Conservation (phyloP, 2,888 invertebrate genomes). For the Gastrophysa polygoni region DNA sequence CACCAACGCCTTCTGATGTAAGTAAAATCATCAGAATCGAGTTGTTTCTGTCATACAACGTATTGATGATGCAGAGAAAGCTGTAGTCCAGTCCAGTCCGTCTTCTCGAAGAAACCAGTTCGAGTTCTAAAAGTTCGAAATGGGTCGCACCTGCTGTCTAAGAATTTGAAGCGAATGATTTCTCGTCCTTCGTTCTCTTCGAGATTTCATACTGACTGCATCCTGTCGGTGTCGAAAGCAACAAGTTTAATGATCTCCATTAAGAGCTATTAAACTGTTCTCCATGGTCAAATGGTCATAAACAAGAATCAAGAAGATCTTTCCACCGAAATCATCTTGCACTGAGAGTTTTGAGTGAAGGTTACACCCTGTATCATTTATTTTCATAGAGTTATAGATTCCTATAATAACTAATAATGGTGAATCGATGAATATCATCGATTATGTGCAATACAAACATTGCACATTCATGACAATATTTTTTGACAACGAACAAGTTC, state of each 20-base stretch:
- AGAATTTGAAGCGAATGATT: conserved; percentile 40
- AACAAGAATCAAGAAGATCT: too few relatives aligned
- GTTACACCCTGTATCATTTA: too few relatives aligned
- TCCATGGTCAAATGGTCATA: background rate
- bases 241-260: conserved; percentile 4
- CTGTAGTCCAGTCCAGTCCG: conserved; percentile 9
- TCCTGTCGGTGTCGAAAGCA: conserved; percentile 22
- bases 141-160: conserved; percentile 50
- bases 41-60: background rate
- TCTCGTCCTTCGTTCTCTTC: conserved; percentile 25
- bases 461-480: too few relatives aligned
- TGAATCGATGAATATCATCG: too few relatives aligned
- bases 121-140: conserved; percentile 38
- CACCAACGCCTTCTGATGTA: too few relatives aligned
- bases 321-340: too few relatives aligned
- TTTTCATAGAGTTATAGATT: too few relatives aligned
- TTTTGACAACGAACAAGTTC: too few relatives aligned
- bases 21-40: too few relatives aligned
- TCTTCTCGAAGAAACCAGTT: conserved; percentile 36
- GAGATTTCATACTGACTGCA: conserved; percentile 29
- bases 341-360: too few relatives aligned
- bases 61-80: conserved; percentile 17
- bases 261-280: conserved; percentile 6
- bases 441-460: too few relatives aligned
- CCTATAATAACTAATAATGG: too few relatives aligned